Evolutionary conservation across 2,113 vertebrate species (phyloP), one percentile per base, ranked within the genome.

Genomic region (Cyanistes caeruleus): DNA sequence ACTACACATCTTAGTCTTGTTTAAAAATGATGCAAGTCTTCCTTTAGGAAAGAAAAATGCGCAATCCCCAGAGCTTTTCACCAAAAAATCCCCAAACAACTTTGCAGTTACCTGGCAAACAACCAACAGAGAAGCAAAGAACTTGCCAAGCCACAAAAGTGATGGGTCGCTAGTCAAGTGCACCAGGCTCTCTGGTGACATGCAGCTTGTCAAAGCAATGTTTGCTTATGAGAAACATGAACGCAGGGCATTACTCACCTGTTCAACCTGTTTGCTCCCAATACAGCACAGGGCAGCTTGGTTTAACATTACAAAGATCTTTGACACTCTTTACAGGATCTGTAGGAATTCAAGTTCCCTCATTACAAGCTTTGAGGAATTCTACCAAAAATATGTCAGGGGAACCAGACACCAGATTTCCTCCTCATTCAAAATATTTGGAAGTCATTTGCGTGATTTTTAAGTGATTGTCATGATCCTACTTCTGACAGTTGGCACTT

Each of bases 11-110:
- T 75, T 46, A 84, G 51, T 18, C 64, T 84, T 56, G 31, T 75
- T 93, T 75, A 64, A 84, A 89, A 93, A 95, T 96, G 0, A 93
- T 89, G 90, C 62, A 84, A 93, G 49, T 33, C 60, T 92, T 78
- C 44, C 63, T 77, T 76, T 48, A 85, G 83, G 83, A 67, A 84
- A 95, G 27, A 75, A 73, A 93, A 96, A 87, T 12, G 37, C 93
- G 52, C 85, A 90, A 63, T 82, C 18, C 13, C 28, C 37, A 37
- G 31, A 60, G 41, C 2, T 82, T 93, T 92, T 85, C 73, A 79
- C 44, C 37, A 85, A 91, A 95, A 97, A 94, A 51, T 69, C 60
- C 90, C 83, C 86, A n/a, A 77, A 60, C 17, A 67, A 25, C 41
- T 56, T 72, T 74, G 27, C 33, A 69, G 56, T 69, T 80, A 58